Percentiles rank a stretch among this genome's conserved stretches.
phyloP scores from a whole-genome alignment of 2,113 vertebrate genomes.

The Capreolus pygargus region DNA sequence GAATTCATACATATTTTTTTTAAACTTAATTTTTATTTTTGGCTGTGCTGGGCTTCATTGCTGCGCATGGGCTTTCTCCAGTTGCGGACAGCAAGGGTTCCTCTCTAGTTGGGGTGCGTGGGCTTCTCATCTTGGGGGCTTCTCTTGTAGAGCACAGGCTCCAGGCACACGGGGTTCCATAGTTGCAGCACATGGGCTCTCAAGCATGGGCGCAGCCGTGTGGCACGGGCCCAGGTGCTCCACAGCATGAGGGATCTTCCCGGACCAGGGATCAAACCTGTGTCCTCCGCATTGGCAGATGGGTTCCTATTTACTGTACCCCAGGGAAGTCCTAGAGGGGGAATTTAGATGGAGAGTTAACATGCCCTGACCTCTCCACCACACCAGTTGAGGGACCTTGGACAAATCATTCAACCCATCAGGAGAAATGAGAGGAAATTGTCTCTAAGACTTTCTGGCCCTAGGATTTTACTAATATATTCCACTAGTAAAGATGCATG shows the following conservation, averaged over 20 bases:
- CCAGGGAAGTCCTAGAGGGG: background rate
- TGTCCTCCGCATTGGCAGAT: background rate
- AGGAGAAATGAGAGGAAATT: background rate
- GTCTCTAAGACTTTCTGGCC: background rate
- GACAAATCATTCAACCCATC: background rate
- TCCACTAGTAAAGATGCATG: slow-evolving; percentile 78
- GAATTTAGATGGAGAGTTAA: background rate
- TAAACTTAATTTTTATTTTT: background rate
- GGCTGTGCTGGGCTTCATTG: background rate
- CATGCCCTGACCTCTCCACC: background rate
- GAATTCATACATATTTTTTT: background rate
- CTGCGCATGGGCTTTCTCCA: background rate
- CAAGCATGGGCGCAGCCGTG: background rate
- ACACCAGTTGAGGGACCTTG: background rate
- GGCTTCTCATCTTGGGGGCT: background rate
- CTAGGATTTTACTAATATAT: background rate
- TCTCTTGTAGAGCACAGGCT: background rate
- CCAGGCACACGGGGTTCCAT: background rate
- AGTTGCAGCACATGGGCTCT: background rate
- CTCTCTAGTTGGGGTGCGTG: background rate
- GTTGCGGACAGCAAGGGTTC: background rate
- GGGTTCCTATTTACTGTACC: background rate
- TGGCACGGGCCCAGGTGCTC: background rate
- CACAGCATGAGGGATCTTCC: background rate
- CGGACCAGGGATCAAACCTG: background rate